A percentile compares a stretch with the other conserved stretches of the same genome.
These are phyloP conservation scores for Tragelaphus eurycerus DNA, from an alignment of 2,797 vertebrate genomes.

Conservation along the genomic window DNA sequence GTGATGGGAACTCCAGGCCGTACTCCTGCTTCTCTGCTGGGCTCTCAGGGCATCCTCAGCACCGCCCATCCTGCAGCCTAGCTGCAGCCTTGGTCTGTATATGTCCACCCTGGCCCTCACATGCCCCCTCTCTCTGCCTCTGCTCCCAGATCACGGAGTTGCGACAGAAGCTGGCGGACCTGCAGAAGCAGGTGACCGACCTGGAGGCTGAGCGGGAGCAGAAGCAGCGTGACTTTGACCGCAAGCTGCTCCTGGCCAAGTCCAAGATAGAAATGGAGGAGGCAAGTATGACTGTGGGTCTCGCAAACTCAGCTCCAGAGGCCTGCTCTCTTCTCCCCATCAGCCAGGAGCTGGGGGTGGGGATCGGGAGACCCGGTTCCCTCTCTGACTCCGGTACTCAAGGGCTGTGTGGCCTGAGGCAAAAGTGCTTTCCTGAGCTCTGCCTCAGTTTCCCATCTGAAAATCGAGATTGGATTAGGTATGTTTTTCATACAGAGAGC, in stretches of 20 bases:
- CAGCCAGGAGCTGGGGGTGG: no score
- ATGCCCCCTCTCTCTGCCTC: rapidly evolving
- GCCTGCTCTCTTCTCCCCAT: not conserved
- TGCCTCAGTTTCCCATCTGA: not conserved
- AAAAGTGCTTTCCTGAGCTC: not conserved
- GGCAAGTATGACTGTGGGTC: constrained; percentile 79
- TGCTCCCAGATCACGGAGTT: constrained; percentile 93
- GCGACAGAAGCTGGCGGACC: constrained; percentile 92
- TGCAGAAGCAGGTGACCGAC: constrained; percentile 91
- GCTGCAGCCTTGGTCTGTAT: not conserved
- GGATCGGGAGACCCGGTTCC: not conserved
- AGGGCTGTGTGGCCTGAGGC: not conserved
- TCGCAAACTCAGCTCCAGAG: not conserved
- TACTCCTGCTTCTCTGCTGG: not conserved
- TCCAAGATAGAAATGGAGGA: constrained; percentile 97
- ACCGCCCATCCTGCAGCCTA: not conserved
- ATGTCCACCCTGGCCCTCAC: not conserved
- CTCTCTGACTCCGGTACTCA: not conserved
- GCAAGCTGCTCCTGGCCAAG: constrained; percentile 96
- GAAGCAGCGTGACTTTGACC: constrained; percentile 97
- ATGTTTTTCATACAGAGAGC: not conserved
- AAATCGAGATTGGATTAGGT: not conserved
- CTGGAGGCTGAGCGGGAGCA: constrained; percentile 94
- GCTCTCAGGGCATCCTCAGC: not conserved
- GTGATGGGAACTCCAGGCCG: not conserved